Percentiles rank a stretch among this genome's conserved stretches.
phyloP scores from a whole-genome alignment of 2,113 vertebrate genomes.

The Motacilla alba region DNA sequence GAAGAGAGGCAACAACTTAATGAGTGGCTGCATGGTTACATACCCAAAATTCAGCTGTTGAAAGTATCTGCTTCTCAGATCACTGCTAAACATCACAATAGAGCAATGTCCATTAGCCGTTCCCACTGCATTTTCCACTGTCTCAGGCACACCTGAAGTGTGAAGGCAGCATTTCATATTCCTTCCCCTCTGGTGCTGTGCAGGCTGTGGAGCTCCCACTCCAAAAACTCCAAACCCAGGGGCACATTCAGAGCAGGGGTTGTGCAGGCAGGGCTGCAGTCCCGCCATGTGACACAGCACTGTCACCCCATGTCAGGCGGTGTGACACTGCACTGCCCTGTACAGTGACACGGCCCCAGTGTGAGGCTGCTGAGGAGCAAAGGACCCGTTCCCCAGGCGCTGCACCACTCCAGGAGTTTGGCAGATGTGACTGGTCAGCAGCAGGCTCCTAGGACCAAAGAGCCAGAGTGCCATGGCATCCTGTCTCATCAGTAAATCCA shows the following conservation, averaged over 20 bases:
- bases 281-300: accelerated
- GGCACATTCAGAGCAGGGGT: not conserved
- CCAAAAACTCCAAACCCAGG: accelerated
- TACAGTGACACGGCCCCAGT: not conserved
- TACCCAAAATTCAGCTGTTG: not conserved
- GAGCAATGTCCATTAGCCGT: not conserved
- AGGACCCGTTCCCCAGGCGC: not conserved
- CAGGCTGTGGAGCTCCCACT: not conserved
- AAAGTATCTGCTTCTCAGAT: not conserved
- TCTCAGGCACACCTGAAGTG: not conserved
- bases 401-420: not conserved
- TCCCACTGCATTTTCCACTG: not conserved
- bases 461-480: not conserved
- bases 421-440: not conserved
- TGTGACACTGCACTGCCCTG: not conserved
- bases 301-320: not conserved
- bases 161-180: not conserved
- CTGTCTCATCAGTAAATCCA: not conserved
- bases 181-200: not conserved
- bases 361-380: not conserved
- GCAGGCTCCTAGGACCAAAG: not conserved
- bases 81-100: not conserved
- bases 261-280: not conserved
- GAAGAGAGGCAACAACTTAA: not conserved
- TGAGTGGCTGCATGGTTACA: accelerated